Evolutionary conservation across 2,888 invertebrate species (phyloP).

Genomic region (Lumbricus terrestris): DNA sequence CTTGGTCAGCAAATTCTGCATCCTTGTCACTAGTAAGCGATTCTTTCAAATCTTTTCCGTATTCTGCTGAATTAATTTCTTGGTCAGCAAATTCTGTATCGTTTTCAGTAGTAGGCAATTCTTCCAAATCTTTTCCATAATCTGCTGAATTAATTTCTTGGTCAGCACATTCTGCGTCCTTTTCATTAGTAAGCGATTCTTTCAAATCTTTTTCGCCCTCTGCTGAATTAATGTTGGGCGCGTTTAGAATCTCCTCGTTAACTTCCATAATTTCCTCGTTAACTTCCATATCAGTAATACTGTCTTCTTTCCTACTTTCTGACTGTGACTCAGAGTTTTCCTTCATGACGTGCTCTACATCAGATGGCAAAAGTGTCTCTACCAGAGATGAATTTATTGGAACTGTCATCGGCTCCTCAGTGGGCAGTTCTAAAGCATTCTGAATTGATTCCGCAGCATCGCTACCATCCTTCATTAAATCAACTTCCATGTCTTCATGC

Average conservation of each 20-base stretch:
- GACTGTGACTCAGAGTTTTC: background rate
- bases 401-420: conserved; percentile 3
- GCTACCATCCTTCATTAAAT: background rate
- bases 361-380: background rate
- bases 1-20: background rate
- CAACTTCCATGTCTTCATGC: background rate
- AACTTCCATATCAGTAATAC: background rate
- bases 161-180: too few relatives aligned
- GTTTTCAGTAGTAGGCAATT: too few relatives aligned
- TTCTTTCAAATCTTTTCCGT: background rate
- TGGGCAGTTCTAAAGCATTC: background rate
- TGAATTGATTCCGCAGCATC: background rate
- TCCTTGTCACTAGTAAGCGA: background rate
- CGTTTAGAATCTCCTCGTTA: background rate
- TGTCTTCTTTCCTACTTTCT: background rate
- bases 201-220: too few relatives aligned
- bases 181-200: too few relatives aligned
- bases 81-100: too few relatives aligned
- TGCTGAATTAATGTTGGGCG: too few relatives aligned
- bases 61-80: too few relatives aligned
- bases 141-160: too few relatives aligned
- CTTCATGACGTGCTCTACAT: background rate
- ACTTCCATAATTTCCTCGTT: background rate
- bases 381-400: background rate
- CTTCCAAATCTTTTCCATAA: too few relatives aligned